phyloP scores from a whole-genome alignment of 30 jellyfish, hydroid and myxozoan genomes.

The Mastigias papua region DNA sequence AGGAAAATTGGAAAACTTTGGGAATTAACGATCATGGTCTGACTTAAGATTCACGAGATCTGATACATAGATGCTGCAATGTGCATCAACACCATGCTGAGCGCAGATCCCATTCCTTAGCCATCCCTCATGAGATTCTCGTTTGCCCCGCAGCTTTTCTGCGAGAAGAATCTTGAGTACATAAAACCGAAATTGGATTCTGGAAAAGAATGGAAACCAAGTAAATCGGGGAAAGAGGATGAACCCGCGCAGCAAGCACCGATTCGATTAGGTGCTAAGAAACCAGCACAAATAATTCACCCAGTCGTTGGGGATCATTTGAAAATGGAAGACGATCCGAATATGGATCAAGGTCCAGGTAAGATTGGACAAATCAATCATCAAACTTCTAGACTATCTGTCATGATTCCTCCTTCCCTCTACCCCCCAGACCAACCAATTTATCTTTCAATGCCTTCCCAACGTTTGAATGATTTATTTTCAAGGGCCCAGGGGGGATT shows the following conservation, averaged over 20 bases:
- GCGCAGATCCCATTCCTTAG: background rate
- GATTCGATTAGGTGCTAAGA: background rate
- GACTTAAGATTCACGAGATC: background rate
- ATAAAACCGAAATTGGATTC: conserved; percentile 55
- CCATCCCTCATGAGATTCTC: background rate
- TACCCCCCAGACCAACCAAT: too few species aligned
- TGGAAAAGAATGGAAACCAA: conserved; percentile 74
- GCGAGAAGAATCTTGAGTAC: conserved; percentile 54
- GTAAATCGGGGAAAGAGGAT: conserved; percentile 8
- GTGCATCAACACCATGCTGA: conserved; percentile 42
- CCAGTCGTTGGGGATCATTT: conserved; percentile 68
- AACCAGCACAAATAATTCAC: conserved; percentile 14
- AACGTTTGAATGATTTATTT: too few species aligned
- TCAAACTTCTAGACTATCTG: background rate
- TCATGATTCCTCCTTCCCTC: background rate
- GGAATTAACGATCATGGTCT: background rate
- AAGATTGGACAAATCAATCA: conserved; percentile 1
- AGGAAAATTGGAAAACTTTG: background rate
- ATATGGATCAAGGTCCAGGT: conserved; percentile 65
- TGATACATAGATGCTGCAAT: background rate
- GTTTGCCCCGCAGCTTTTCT: conserved; percentile 55
- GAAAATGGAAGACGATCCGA: conserved; percentile 42
- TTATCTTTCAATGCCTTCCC: too few species aligned
- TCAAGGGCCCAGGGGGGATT: too few species aligned
- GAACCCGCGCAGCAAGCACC: background rate